Evolutionary conservation across 2,797 vertebrate genomes (phyloP), one percentile per base, ranked within the genome.

Genomic region (Silurus aristotelis): DNA sequence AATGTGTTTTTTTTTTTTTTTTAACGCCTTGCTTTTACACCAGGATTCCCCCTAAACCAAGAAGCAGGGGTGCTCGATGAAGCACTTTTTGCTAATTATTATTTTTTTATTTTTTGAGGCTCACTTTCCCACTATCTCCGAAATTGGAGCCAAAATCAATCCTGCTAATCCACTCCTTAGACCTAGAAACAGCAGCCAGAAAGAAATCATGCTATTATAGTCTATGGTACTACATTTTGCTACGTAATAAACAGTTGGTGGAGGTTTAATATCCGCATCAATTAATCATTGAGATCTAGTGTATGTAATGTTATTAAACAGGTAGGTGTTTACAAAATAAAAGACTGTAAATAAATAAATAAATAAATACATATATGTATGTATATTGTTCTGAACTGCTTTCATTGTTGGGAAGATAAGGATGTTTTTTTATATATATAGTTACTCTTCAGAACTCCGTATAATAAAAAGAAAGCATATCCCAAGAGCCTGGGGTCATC

Each of bases 301-400:
- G 89, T 94, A 87, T 95, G 90, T 93, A 80, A 91, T 93, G 92
- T 94, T 96, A 96, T 97, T 97, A 95, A 97, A 96, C 95, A 91
- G 95, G 91, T 95, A 93, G 93, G 93, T 93, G 91, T 95, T 93
- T 94, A 93, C 93, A 92, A 46, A 22, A n/a, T 91, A 91, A 86
- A 88, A 72, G 90, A 82, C 83, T 94, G 91, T 94, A 91, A 88
- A 89, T 91, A 84, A 85, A 84, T 91, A 84, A 85, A 84, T 89
- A 89, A 93, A 90, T 91, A 91, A 82, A 90, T 92, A 90, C 91
- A 85, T 83, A 86, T 83, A 90, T n/a, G 81, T 89, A 88, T 94
- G 89, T 92, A 91, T 82, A 90, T 93, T 89, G 90, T 77, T 83
- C 82, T 88, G 78, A 88, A 83, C 76, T 83, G 67, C 87, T 89